Percentiles rank a stretch among this genome's conserved stretches.
These are phyloP conservation scores for Agelas oroides DNA, from an alignment of 37 sponge, comb jelly and placozoan species.

Conservation along the genomic window DNA sequence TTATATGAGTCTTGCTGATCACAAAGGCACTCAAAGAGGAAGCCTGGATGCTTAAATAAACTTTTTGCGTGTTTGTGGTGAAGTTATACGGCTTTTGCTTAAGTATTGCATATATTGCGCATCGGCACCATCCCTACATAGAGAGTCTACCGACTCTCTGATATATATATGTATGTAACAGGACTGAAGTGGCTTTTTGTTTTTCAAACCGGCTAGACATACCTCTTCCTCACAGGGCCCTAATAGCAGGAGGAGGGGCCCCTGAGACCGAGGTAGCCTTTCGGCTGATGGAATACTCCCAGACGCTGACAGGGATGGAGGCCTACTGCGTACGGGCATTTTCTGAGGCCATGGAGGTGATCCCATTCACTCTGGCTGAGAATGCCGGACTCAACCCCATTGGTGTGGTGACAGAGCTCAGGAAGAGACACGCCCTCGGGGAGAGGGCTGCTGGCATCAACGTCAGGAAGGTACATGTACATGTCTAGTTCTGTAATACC, in stretches of 20 bases:
- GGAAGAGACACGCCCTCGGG: slow-evolving; percentile 93
- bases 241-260: slow-evolving; percentile 98
- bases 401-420: slow-evolving; percentile 93
- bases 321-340: slow-evolving; percentile 93
- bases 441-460: slow-evolving; percentile 95
- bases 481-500: background rate
- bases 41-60: too few species aligned
- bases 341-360: slow-evolving; percentile 97
- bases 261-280: slow-evolving; percentile 96
- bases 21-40: too few species aligned
- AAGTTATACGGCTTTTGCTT: too few species aligned
- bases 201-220: too few species aligned
- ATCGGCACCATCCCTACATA: too few species aligned
- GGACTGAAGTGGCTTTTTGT: too few species aligned
- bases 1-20: too few species aligned
- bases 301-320: slow-evolving; percentile 95
- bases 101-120: too few species aligned
- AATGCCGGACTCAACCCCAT: slow-evolving; percentile 98
- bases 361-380: slow-evolving; percentile 97
- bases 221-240: slow-evolving; percentile 52
- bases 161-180: too few species aligned
- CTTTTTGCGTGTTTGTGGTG: too few species aligned
- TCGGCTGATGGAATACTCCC: slow-evolving; percentile 86
- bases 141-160: too few species aligned
- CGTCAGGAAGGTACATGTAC: slow-evolving; percentile 87